Percentiles rank a stretch among this genome's conserved stretches.
phyloP scores from a whole-genome alignment of 2,888 invertebrate genomes.

The Deilephila porcellus region DNA sequence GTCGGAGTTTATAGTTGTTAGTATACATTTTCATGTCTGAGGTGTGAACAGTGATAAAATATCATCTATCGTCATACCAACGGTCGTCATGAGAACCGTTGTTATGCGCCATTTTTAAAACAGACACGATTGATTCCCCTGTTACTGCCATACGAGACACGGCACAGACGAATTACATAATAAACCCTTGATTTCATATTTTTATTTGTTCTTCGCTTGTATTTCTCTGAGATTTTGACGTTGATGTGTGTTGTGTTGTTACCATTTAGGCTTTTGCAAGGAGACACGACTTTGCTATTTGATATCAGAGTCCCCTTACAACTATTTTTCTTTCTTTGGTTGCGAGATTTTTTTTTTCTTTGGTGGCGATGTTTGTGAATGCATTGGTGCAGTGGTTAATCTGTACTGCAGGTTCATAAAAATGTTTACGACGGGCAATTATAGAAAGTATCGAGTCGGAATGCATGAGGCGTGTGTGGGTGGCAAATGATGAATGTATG shows the following conservation, averaged over 20 bases:
- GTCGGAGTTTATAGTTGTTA: neutral
- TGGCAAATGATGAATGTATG: constrained; percentile 4
- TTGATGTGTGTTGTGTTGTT: too few relatives aligned
- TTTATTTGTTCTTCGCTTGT: too few relatives aligned
- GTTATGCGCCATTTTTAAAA: constrained; percentile 53
- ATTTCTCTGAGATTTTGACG: too few relatives aligned
- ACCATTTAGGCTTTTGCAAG: too few relatives aligned
- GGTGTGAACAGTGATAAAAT: constrained; percentile 22
- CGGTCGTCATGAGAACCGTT: constrained; percentile 59
- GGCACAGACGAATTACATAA: neutral
- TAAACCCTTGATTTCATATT: too few relatives aligned
- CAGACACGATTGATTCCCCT: neutral
- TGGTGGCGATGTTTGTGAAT: neutral
- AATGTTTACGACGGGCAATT: constrained; percentile 1
- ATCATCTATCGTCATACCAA: constrained; percentile 51
- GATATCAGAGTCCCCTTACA: too few relatives aligned
- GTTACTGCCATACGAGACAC: neutral
- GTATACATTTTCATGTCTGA: neutral
- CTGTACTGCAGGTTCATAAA: constrained; percentile 10
- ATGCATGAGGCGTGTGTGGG: constrained; percentile 14
- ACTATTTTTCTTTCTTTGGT: neutral
- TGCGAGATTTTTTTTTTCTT: neutral
- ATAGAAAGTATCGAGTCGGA: constrained; percentile 5
- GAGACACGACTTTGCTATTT: too few relatives aligned
- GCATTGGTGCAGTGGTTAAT: neutral